These are phyloP conservation scores for Lucilia sericata DNA, from an alignment of 1,140 invertebrate genomes.

Conservation along the genomic window DNA sequence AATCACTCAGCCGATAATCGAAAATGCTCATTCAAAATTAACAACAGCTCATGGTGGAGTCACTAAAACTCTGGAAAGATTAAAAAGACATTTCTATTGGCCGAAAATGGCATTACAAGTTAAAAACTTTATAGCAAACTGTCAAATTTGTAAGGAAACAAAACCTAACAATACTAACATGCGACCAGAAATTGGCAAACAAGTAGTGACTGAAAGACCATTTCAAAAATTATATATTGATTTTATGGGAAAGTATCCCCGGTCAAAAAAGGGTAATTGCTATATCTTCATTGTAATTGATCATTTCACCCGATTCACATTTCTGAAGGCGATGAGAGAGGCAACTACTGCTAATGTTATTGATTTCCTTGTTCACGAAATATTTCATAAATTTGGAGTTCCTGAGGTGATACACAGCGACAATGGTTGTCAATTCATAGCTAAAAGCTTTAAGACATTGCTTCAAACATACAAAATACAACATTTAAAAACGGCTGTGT, in stretches of 20 bases:
- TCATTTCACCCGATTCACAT: conserved; percentile 4
- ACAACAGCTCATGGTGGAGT: neutral
- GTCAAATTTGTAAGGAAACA: neutral
- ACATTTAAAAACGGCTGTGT: neutral
- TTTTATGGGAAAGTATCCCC: neutral
- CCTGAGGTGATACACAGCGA: conserved; percentile 7
- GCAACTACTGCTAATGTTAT: neutral
- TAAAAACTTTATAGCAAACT: neutral
- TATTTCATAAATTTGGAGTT: conserved; percentile 20
- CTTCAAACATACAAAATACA: neutral
- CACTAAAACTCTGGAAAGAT: neutral
- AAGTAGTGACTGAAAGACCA: neutral
- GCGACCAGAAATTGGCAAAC: neutral
- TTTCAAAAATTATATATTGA: conserved; percentile 9
- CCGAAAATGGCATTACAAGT: neutral
- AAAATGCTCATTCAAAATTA: too few relatives aligned
- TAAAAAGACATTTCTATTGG: neutral
- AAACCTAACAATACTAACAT: neutral
- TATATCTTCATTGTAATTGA: neutral
- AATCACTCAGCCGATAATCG: neutral
- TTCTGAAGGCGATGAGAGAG: neutral
- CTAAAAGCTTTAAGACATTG: neutral
- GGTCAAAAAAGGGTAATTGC: neutral
- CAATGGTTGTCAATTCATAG: neutral
- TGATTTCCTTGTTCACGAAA: neutral